Conservation (phyloP, 1,140 invertebrate genomes). For the Atta texana region DNA sequence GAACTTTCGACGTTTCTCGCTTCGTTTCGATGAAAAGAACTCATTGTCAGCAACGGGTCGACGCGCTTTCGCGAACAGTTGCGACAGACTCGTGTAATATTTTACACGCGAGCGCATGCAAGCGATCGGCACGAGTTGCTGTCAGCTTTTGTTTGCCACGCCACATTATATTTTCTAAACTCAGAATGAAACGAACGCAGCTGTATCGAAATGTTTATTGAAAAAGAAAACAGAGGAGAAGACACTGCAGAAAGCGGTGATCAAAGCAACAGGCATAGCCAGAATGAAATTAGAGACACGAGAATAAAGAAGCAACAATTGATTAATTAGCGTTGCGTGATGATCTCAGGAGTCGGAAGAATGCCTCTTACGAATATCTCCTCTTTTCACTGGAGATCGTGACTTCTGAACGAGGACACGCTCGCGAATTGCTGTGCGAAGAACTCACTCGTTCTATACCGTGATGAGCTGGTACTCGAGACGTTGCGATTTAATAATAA, state of each 20-base stretch:
- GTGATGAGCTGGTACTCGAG: neutral
- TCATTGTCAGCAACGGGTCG: neutral
- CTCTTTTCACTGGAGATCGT: neutral
- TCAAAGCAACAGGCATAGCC: neutral
- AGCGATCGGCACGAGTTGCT: neutral
- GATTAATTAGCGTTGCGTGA: slow-evolving; percentile 22
- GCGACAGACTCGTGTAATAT: slow-evolving; percentile 10
- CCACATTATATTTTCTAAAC: slow-evolving; percentile 2
- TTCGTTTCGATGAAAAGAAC: slow-evolving; percentile 16
- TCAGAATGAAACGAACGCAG: neutral
- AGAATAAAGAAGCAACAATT: slow-evolving; percentile 5
- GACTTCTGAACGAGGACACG: slow-evolving; percentile 12
- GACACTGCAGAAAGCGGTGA: neutral
- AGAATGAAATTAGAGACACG: slow-evolving; percentile 3
- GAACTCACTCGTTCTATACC: neutral
- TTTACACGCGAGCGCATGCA: slow-evolving; percentile 18
- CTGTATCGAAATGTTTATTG: neutral
- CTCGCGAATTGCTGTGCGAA: neutral
- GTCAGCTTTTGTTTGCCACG: neutral
- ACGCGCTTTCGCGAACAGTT: slow-evolving; percentile 24
- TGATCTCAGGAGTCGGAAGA: neutral
- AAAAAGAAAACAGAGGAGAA: neutral
- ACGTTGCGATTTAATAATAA: slow-evolving; percentile 3
- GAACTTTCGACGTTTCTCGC: slow-evolving; percentile 23
- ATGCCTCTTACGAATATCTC: neutral